A percentile compares a stretch with the other conserved stretches of the same genome.
These are phyloP conservation scores for Tetramorium bicarinatum DNA, from an alignment of 2,888 invertebrate genomes.

Conservation along the genomic window DNA sequence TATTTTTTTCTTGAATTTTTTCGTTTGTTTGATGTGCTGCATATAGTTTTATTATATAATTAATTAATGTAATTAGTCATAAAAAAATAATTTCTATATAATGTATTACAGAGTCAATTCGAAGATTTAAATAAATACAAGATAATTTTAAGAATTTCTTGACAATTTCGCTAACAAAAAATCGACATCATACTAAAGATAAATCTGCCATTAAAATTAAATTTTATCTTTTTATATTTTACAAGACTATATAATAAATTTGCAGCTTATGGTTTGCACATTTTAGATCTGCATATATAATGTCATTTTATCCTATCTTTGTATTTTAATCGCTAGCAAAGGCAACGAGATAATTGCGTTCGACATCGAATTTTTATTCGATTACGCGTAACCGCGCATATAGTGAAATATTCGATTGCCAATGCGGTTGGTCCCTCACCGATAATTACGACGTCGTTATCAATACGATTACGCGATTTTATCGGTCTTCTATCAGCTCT, in stretches of 20 bases:
- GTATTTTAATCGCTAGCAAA: conserved; percentile 1
- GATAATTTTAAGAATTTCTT: neutral
- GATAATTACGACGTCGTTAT: conserved; percentile 42
- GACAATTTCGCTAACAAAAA: neutral
- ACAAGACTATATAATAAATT: neutral
- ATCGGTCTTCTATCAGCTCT: conserved; percentile 38
- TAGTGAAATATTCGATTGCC: conserved; percentile 36
- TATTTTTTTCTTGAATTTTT: neutral
- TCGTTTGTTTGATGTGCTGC: neutral
- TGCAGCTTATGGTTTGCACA: neutral
- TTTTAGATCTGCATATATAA: neutral
- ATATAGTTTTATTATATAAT: neutral
- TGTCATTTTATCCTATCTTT: neutral
- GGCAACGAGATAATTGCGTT: conserved; percentile 2
- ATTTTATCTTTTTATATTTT: neutral
- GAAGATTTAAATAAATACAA: neutral
- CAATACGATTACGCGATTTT: conserved; percentile 37
- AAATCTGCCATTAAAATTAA: neutral
- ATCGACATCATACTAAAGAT: neutral
- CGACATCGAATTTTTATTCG: conserved; percentile 28
- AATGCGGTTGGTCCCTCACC: conserved; percentile 1
- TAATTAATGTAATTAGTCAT: neutral
- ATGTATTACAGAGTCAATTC: neutral
- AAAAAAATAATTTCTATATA: neutral
- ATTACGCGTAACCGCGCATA: conserved; percentile 7